Conservation (phyloP, 37 sponge, comb jelly and placozoan species). For the Diacarnus erythraeanus region DNA sequence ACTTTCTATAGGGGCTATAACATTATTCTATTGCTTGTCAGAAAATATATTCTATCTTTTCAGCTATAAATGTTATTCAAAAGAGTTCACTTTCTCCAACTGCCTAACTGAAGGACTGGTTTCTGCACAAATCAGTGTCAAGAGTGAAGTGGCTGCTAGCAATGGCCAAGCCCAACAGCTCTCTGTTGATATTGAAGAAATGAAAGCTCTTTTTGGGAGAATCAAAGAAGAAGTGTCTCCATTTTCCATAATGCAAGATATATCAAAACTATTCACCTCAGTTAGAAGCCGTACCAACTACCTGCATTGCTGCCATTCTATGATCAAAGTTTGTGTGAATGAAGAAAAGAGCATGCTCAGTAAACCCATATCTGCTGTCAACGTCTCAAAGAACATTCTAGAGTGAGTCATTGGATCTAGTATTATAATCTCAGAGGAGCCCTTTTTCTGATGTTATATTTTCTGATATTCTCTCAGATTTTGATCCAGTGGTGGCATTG, state of each 20-base stretch:
- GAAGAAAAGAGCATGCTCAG: background rate
- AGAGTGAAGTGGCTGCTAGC: slow-evolving; percentile 77
- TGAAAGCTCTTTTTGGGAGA: background rate
- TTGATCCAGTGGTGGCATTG: no score
- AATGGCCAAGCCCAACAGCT: slow-evolving; percentile 60
- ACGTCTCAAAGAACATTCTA: slow-evolving; percentile 47
- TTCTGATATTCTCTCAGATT: no score
- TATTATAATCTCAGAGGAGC: no score
- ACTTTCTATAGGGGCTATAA: no score
- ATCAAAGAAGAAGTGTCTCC: background rate
- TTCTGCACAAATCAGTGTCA: slow-evolving; percentile 58
- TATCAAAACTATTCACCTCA: slow-evolving; percentile 37
- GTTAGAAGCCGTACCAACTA: slow-evolving; percentile 50
- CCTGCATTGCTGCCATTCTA: slow-evolving; percentile 43
- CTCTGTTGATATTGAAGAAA: slow-evolving; percentile 1
- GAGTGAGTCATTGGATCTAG: no score
- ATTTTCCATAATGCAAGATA: background rate
- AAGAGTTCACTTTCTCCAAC: slow-evolving; percentile 50
- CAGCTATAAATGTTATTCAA: background rate
- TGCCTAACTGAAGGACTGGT: slow-evolving; percentile 23
- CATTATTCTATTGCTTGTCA: background rate
- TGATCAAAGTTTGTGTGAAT: slow-evolving; percentile 5
- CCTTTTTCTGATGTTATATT: no score
- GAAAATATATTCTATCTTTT: background rate
- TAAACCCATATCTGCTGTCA: slow-evolving; percentile 51